Evolutionary conservation across 1,140 invertebrate genomes (phyloP), one percentile per base, ranked within the genome.

Genomic region (Spodoptera frugiperda): DNA sequence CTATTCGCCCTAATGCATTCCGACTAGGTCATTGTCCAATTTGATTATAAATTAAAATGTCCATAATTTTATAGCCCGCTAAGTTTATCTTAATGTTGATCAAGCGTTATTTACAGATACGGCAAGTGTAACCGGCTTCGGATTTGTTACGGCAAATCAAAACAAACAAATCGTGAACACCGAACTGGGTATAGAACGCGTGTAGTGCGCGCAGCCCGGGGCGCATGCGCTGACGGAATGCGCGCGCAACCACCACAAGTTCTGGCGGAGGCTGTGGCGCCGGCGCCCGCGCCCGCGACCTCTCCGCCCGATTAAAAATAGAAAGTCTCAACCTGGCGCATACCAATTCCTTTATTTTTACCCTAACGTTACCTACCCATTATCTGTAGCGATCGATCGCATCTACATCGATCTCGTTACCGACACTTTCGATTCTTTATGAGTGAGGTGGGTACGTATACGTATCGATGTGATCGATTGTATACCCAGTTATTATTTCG

Each of bases 271-370:
- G 90, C 91, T 90, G 90, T 84, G 85, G 87, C 91, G 90, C 90
- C 87, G 87, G 86, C 84, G 86, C 86, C 86, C 76, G 88, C 89
- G 84, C 84, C 86, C 82, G 83, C 88, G 85, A 87, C 89, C 90
- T 91, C 87, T 86, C 87, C 89, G 78, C 89, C 87, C 85, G 85
- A 89, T 89, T 92, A 92, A 93, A 93, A 93, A 93, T 93, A 93
- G 92, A 93, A 93, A 93, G 92, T 89, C 80, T 82, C 81, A 91
- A 91, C 90, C 89, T 84, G 88, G 77, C 82, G 85, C 84, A 89
- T 86, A 89, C 85, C 67, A 80, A 80, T 83, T 88, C 89, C 88
- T 91, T 91, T 88, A 89, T 91, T 92, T 93, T 91, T 89, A 89
- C 87, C 89, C 89, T 86, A 67, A 77, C 77, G 80, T 87, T 83